A percentile compares a stretch with the other conserved stretches of the same genome.
Evolutionary conservation across 2,888 invertebrate species (phyloP).

Genomic region (Magallana nippona): DNA sequence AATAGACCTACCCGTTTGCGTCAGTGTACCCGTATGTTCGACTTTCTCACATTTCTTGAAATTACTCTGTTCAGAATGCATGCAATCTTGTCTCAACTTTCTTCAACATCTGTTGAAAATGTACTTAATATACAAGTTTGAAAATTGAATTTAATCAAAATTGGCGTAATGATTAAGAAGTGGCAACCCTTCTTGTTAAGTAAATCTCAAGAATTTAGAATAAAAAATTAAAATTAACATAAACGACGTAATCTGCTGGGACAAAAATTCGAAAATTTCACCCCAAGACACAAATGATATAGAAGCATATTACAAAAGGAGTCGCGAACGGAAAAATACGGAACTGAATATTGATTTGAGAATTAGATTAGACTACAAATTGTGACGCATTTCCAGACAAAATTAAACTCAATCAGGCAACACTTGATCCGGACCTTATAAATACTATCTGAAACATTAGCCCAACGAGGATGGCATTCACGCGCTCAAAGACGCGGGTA

Average conservation of each 20-base stretch:
- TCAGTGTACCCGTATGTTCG: neutral
- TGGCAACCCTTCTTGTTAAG: neutral
- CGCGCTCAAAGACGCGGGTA: no score
- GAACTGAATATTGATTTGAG: no score
- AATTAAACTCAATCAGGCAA: neutral
- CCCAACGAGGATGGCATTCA: neutral
- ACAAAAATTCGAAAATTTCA: no score
- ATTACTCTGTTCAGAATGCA: constrained; percentile 23
- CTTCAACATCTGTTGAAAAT: constrained; percentile 4
- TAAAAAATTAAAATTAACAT: no score
- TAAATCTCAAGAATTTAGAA: no score
- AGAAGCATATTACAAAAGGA: no score
- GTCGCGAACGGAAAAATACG: no score
- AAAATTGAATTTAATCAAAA: constrained; percentile 2
- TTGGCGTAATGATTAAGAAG: neutral
- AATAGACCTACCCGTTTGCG: neutral
- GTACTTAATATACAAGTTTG: neutral
- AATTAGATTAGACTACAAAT: neutral
- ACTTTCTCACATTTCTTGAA: neutral
- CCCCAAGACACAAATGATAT: no score
- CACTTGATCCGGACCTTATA: neutral
- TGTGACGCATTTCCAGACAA: constrained; percentile 1
- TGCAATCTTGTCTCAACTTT: constrained; percentile 11
- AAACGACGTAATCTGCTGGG: no score
- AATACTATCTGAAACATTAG: neutral